Percentiles rank a stretch among this genome's conserved stretches.
Evolutionary conservation across 2,113 vertebrate genomes (phyloP).

Genomic region (Chaetorhynchus papuensis): DNA sequence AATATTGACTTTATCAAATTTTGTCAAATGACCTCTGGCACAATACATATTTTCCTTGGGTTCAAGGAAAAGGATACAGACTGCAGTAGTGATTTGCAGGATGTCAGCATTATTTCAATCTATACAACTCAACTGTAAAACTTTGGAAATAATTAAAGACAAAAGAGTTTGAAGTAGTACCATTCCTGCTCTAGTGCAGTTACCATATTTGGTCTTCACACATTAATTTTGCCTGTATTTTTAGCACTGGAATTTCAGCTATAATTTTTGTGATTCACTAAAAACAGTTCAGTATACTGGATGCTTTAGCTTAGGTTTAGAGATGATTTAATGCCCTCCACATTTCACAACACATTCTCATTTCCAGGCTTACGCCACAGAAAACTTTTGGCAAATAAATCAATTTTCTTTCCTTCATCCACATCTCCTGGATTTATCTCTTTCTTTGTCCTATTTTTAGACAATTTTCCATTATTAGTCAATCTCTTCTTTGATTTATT

Average conservation of each 20-base stretch:
- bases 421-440: neutral
- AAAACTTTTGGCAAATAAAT: conserved; percentile 25
- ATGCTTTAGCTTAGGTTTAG: neutral
- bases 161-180: neutral
- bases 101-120: neutral
- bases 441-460: neutral
- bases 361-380: neutral
- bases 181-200: neutral
- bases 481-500: neutral
- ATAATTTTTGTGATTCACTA: neutral
- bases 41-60: neutral
- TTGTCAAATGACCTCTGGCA: neutral
- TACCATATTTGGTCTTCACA: neutral
- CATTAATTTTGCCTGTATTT: neutral
- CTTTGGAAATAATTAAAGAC: neutral
- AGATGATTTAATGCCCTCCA: neutral
- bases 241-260: neutral
- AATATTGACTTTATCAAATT: neutral
- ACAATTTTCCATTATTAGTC: neutral
- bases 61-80: neutral
- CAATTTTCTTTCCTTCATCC: neutral
- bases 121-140: neutral
- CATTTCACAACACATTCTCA: conserved; percentile 4
- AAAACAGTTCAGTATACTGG: neutral
- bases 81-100: neutral